Conservation (phyloP, 2,797 vertebrate genomes). For the Toxotes lorentzi region DNA sequence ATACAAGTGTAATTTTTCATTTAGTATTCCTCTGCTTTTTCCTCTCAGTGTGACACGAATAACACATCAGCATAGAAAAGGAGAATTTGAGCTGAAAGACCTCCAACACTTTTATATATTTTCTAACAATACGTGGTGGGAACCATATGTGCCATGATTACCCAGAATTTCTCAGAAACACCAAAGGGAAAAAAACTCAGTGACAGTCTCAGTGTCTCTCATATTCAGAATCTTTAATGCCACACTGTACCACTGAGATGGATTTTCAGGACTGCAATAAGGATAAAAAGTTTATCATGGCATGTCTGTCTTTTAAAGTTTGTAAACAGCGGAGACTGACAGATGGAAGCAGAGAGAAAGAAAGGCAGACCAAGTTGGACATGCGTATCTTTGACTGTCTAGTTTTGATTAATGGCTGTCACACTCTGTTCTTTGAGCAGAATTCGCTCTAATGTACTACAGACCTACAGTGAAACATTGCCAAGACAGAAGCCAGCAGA, state of each 20-base stretch:
- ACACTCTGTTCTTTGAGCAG: conserved; percentile 29
- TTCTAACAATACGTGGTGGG: not conserved
- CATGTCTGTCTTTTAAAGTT: conserved; percentile 22
- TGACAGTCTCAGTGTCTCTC: not conserved
- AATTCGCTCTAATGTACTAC: conserved; percentile 13
- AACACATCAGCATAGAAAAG: conserved; percentile 2
- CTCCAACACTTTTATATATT: not conserved
- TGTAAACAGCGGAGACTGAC: conserved; percentile 15
- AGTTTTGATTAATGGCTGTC: conserved; percentile 37
- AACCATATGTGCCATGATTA: not conserved
- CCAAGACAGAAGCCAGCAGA: conserved; percentile 22
- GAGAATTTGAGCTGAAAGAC: not conserved
- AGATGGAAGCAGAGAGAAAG: conserved; percentile 32
- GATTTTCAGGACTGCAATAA: conserved; percentile 11
- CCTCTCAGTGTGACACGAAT: conserved; percentile 4
- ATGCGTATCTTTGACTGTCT: conserved; percentile 13
- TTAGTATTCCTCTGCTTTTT: not conserved
- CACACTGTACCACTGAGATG: not conserved
- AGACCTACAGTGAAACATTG: not conserved
- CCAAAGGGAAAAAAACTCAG: conserved; percentile 5
- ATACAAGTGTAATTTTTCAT: conserved; percentile 3
- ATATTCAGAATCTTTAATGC: conserved; percentile 9
- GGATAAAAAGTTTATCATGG: not conserved
- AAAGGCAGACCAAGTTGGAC: conserved; percentile 7
- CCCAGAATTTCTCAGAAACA: conserved; percentile 9